phyloP scores from a whole-genome alignment of 2,888 invertebrate species.

The Acleris sparsana region DNA sequence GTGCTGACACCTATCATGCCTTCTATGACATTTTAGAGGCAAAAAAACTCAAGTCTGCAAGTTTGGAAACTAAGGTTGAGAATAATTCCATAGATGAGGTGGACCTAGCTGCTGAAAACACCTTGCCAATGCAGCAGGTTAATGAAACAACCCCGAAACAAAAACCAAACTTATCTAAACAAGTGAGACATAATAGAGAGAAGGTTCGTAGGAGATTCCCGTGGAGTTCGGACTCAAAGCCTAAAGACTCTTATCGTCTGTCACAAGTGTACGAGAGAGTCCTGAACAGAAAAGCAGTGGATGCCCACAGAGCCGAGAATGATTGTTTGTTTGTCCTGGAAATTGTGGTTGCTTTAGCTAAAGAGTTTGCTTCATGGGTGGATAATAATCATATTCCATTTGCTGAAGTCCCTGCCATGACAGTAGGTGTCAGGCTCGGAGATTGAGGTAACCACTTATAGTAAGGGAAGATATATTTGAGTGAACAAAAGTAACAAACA shows the following conservation, averaged over 20 bases:
- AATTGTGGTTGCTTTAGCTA: slow-evolving; percentile 75
- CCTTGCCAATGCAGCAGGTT: slow-evolving; percentile 23
- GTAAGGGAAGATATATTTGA: neutral
- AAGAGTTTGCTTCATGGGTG: slow-evolving; percentile 77
- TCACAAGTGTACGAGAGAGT: slow-evolving; percentile 73
- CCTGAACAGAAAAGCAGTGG: slow-evolving; percentile 57
- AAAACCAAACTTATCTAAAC: neutral
- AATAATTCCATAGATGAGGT: neutral
- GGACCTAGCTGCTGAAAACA: slow-evolving; percentile 18
- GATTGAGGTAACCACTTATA: neutral
- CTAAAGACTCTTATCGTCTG: slow-evolving; percentile 64
- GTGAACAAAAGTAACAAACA: neutral
- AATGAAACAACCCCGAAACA: slow-evolving; percentile 43
- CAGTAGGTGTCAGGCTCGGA: slow-evolving; percentile 14
- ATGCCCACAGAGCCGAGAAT: slow-evolving; percentile 83
- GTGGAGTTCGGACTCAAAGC: slow-evolving; percentile 25
- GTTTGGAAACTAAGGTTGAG: neutral
- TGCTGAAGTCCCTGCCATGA: slow-evolving; percentile 37
- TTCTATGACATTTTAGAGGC: slow-evolving; percentile 28
- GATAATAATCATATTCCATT: slow-evolving; percentile 40
- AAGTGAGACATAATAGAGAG: slow-evolving; percentile 22
- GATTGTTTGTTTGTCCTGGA: slow-evolving; percentile 82
- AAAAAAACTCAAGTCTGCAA: neutral
- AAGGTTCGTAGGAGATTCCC: slow-evolving; percentile 15
- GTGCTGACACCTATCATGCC: slow-evolving; percentile 56